A percentile compares a stretch with the other conserved stretches of the same genome.
These are phyloP conservation scores for Urophycis tenuis DNA, from an alignment of 2,797 vertebrate species.

Conservation along the genomic window DNA sequence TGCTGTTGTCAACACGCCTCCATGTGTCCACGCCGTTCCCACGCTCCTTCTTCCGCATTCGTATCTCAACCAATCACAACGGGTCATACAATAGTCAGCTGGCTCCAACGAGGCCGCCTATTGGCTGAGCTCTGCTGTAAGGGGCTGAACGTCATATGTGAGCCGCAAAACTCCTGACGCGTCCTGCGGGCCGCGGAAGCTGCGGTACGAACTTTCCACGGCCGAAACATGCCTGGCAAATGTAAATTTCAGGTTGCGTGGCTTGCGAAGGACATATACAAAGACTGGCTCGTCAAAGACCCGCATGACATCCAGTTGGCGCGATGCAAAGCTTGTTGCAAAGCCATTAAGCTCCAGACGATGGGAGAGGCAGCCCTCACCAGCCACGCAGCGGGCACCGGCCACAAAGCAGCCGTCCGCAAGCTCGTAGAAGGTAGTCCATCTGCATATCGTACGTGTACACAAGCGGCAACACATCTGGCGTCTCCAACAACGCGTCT, in stretches of 20 bases:
- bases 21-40: constrained; percentile 35
- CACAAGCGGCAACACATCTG: neutral
- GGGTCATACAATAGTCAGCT: neutral
- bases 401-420: constrained; percentile 62
- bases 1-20: neutral
- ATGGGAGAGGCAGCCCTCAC: constrained; percentile 69
- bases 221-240: constrained; percentile 59
- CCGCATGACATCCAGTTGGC: constrained; percentile 60
- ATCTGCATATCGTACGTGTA: neutral
- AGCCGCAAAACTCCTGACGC: neutral
- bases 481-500: neutral
- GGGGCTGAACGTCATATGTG: constrained; percentile 26
- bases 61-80: constrained; percentile 37
- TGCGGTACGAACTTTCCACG: neutral
- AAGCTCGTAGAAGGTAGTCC: constrained; percentile 59
- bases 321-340: constrained; percentile 60
- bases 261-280: constrained; percentile 58
- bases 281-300: constrained; percentile 61
- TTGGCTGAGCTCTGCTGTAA: constrained; percentile 36
- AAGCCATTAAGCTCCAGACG: constrained; percentile 67
- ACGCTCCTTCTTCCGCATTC: constrained; percentile 11
- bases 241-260: constrained; percentile 64
- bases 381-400: constrained; percentile 64
- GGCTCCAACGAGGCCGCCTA: constrained; percentile 17
- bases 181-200: neutral